Conservation (phyloP, 2,797 vertebrate genomes). For the Acipenser transmontanus region DNA sequence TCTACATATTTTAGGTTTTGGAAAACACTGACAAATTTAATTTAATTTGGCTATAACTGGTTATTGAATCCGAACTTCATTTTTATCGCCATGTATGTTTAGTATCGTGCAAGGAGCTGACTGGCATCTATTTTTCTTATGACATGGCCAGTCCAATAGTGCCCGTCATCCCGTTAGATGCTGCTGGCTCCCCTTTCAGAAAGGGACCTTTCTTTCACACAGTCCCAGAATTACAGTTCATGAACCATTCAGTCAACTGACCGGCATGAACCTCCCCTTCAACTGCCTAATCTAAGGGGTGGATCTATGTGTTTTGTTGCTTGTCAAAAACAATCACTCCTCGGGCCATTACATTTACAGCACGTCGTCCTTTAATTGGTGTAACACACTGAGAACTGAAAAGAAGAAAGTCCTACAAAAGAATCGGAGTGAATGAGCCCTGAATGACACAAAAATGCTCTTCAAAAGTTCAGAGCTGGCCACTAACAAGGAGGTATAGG, state of each 20-base stretch:
- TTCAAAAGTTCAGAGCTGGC: conserved; percentile 83
- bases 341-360: conserved; percentile 97
- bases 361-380: conserved; percentile 96
- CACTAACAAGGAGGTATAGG: conserved; percentile 76
- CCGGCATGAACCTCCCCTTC: conserved; percentile 84
- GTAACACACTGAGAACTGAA: conserved; percentile 82
- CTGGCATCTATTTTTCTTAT: conserved; percentile 40
- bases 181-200: conserved; percentile 48
- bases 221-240: conserved; percentile 79
- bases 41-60: too few relatives aligned
- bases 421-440: conserved; percentile 75
- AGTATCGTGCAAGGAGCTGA: conserved; percentile 41
- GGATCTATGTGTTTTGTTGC: conserved; percentile 98
- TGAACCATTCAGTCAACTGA: conserved; percentile 83
- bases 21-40: too few relatives aligned
- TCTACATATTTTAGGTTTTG: too few relatives aligned
- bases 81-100: conserved; percentile 29
- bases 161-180: conserved; percentile 44
- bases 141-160: conserved; percentile 40
- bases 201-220: conserved; percentile 68
- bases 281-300: conserved; percentile 98
- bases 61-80: background rate
- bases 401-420: conserved; percentile 75
- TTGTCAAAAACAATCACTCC: conserved; percentile 98
- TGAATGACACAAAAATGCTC: conserved; percentile 80